Base-by-base conservation (phyloP, 1,140 invertebrate species). In the Luehdorfia chinensis region DNA sequence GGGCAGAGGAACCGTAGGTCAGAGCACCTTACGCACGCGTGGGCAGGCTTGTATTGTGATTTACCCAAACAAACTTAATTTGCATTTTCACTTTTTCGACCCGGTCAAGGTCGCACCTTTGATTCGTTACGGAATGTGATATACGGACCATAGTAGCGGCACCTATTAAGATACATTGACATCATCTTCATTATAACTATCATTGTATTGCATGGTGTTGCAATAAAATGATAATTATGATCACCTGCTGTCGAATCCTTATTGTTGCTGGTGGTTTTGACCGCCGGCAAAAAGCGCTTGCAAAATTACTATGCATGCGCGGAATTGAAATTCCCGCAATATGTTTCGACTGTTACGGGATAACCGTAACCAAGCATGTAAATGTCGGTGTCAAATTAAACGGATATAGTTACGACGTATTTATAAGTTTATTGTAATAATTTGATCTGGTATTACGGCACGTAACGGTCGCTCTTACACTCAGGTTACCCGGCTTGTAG, bases 11-110 rank as follows among this genome's bases (percentile, higher is more conserved):
- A n/a, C n/a, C 34, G 34, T 36, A 36, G 33, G 33, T 37, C 34
- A 16, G n/a, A 2, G 18, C 34, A 37, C 34, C 34, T 37, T 37
- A 37, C 34, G 18, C 34, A 37, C 34, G 18, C 34, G 34, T 37
- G 34, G 34, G 34, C 15, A 9, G 18, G 18, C 4, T 21, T 15
- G 18, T 37, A 13, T 37, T 37, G 34, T 37, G 18, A 37, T 37
- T 37, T 37, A 37, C 18, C 34, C 18, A 9, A 37, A 18, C 34
- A 37, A n/a, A 11, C 18, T 13, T 12, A 37, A 37, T 37, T 16
- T 21, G 15, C 18, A 37, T 37, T 37, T 37, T 37, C 16, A 37
- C 34, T 37, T 37, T 21, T 37, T 9, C 18, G 18, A 21, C 1
- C 18, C 16, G 34, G 34, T 37, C 34, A 37, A 37, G 34, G 34